A percentile compares a stretch with the other conserved stretches of the same genome.
These are phyloP conservation scores for Chrysaora quinquecirrha DNA, from an alignment of 30 jellyfish, hydroid and myxozoan species.

Conservation along the genomic window DNA sequence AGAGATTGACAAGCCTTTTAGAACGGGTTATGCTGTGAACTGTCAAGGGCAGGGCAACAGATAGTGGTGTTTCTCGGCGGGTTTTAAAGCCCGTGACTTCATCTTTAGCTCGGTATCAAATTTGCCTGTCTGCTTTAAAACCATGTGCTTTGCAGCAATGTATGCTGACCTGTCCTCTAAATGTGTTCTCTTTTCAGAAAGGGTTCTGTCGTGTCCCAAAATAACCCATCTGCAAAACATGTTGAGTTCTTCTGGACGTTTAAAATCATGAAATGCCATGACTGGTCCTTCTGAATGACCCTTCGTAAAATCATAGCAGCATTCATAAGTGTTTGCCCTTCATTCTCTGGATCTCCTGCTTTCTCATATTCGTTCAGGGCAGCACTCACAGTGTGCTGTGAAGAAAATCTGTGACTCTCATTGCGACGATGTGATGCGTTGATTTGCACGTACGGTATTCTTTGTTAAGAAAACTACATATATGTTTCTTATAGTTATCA, in stretches of 20 bases:
- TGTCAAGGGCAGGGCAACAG: slow-evolving; percentile 33
- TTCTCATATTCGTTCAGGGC: slow-evolving; percentile 13
- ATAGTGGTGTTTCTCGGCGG: slow-evolving; percentile 29
- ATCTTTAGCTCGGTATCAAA: slow-evolving; percentile 4
- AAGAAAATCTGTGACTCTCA: slow-evolving; percentile 14
- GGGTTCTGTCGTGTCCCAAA: slow-evolving; percentile 21
- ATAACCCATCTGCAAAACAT: slow-evolving; percentile 18
- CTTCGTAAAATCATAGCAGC: slow-evolving; percentile 33
- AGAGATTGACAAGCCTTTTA: slow-evolving; percentile 12
- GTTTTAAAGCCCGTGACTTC: slow-evolving; percentile 7
- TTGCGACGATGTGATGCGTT: slow-evolving; percentile 6
- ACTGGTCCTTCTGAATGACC: slow-evolving; percentile 8
- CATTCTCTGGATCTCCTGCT: slow-evolving; percentile 22
- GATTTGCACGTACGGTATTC: slow-evolving; percentile 14
- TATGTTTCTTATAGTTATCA: slow-evolving; percentile 20
- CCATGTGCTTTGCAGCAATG: slow-evolving; percentile 11
- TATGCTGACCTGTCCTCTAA: slow-evolving; percentile 27
- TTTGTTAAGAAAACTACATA: background rate
- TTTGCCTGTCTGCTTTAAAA: slow-evolving; percentile 10
- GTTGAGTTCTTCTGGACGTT: slow-evolving; percentile 20
- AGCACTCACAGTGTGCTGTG: slow-evolving; percentile 26
- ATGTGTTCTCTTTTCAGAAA: slow-evolving; percentile 10
- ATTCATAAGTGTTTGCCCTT: background rate
- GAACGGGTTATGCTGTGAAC: slow-evolving; percentile 30
- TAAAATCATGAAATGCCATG: slow-evolving; percentile 37